Evolutionary conservation across 2,797 vertebrate genomes (phyloP), one percentile per base, ranked within the genome.

Genomic region (Eutrigla gurnardus): DNA sequence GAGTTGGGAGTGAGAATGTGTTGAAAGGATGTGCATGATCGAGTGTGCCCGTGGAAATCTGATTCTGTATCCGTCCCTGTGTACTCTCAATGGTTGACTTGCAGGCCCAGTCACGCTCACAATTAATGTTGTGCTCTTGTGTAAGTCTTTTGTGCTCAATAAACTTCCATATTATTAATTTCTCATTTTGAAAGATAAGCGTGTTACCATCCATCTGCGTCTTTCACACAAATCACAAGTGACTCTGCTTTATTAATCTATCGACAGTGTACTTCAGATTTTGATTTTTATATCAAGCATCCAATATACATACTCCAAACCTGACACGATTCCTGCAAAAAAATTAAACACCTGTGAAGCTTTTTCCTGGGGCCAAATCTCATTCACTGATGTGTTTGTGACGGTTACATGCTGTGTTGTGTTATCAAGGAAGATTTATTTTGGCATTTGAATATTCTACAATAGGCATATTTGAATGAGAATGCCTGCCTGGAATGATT

Each of bases 351-450:
- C 73, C 66, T 82, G 62, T 32, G 53, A 77, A 77, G 70, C 15
- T 77, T 65, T 75, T 75, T 77, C 59, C 61, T 42, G 17, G n/a
- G 74, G 82, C 61, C 50, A 57, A 72, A 86, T 86, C 69, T 66
- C 50, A 77, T 72, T 73, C 65, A 60, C 61, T 66, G 71, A 82
- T 77, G 67, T 61, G 52, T 61, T 77, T 70, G 70, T 79, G 73
- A 83, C 53, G 59, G 9, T 70, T 78, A 52, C 78, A 71, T 70
- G 62, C 82, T 70, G 64, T 65, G 75, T 61, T 69, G 68, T 72
- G 65, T 86, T 83, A 80, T 87, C 43, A 67, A 39, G 64, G 14
- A 75, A 67, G 81, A 89, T 87, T 82, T 80, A 83, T 84, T 80
- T 78, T 75, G 81, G 70, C 69, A 73, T 83, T 75, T 83, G 78